Conservation (phyloP, 2,797 vertebrate species). For the Sebastes trivittatus region DNA sequence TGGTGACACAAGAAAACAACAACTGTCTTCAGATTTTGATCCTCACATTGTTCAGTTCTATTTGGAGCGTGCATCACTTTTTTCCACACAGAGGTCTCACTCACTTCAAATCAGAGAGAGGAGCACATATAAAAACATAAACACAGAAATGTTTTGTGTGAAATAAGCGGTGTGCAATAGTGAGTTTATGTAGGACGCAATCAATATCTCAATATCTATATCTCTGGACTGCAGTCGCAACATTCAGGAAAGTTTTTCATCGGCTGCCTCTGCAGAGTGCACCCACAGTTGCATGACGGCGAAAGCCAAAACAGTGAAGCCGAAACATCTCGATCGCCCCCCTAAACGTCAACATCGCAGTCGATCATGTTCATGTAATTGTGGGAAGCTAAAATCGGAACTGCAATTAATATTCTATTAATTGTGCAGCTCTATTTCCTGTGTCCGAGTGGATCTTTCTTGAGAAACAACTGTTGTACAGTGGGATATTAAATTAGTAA, state of each 20-base stretch:
- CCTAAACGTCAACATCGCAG: too few species aligned
- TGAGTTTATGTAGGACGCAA: neutral
- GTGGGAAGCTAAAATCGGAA: too few species aligned
- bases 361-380: too few species aligned
- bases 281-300: too few species aligned
- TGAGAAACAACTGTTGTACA: too few species aligned
- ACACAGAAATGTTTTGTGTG: neutral
- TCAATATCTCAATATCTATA: too few species aligned
- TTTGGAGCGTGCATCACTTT: neutral
- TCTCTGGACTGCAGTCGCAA: too few species aligned
- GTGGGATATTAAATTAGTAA: neutral
- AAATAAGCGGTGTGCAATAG: neutral
- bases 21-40: neutral
- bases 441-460: too few species aligned
- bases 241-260: accelerated
- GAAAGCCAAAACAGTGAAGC: too few species aligned
- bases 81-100: neutral
- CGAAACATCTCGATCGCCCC: accelerated
- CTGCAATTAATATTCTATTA: too few species aligned
- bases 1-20: neutral
- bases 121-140: neutral
- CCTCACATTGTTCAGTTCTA: neutral
- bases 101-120: neutral
- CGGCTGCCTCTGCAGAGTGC: accelerated
- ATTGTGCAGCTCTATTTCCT: too few species aligned